Conservation (phyloP, 23 tunicate genomes). For the Trididemnum nubilum region DNA sequence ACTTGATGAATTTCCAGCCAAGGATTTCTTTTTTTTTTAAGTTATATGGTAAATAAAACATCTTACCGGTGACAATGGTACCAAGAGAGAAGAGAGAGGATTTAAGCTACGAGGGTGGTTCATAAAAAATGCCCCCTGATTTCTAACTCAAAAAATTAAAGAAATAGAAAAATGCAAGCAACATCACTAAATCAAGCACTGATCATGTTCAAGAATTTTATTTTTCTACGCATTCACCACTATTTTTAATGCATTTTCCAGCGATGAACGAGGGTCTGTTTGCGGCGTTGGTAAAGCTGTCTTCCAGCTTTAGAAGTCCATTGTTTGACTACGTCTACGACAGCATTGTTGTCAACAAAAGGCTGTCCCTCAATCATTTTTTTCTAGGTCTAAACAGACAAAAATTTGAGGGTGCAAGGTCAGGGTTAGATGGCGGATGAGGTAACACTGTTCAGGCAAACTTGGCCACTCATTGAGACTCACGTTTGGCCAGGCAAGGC, state of each 20-base stretch:
- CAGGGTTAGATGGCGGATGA: constrained; percentile 4
- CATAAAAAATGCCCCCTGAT: neutral
- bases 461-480: constrained; percentile 10
- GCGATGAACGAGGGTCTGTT: constrained; percentile 8
- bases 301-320: constrained; percentile 11
- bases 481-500: constrained; percentile 11
- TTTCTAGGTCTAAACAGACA: neutral
- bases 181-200: constrained; percentile 9
- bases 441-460: constrained; percentile 19
- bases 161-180: constrained; percentile 12
- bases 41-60: too few species aligned
- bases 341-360: constrained; percentile 22
- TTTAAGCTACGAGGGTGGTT: constrained; percentile 10
- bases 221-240: constrained; percentile 4
- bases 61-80: too few species aligned
- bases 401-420: constrained; percentile 13
- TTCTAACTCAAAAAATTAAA: constrained; percentile 10
- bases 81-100: too few species aligned
- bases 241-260: constrained; percentile 18
- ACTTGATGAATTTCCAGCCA: too few species aligned
- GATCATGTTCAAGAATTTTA: constrained; percentile 14
- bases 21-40: too few species aligned
- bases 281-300: constrained; percentile 2
- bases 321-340: constrained; percentile 15
- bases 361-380: neutral